These are phyloP conservation scores for Cryptops parisi DNA, from an alignment of 2,888 invertebrate species.

Conservation along the genomic window DNA sequence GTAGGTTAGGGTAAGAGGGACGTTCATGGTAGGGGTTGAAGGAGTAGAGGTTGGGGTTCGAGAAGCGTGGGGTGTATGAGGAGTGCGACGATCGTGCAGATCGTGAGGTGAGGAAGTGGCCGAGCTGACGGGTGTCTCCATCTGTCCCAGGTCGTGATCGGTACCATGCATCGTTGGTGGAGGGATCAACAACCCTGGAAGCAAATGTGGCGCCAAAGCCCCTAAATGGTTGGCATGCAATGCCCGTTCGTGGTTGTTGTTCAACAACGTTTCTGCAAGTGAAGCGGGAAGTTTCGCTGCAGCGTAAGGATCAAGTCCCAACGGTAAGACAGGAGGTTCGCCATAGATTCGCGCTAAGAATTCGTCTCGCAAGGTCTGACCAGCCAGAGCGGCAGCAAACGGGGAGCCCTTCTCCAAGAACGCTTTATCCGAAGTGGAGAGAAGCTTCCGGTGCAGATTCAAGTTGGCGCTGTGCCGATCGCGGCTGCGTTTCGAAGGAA, in stretches of 20 bases:
- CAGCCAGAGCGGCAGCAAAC: conserved; percentile 29
- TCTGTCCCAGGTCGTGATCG: background rate
- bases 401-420: conserved; percentile 30
- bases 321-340: conserved; percentile 38
- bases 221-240: conserved; percentile 33
- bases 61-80: conserved; percentile 4
- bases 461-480: conserved; percentile 85
- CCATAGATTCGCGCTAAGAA: conserved; percentile 62
- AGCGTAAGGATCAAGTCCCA: conserved; percentile 42
- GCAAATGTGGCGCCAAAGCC: conserved; percentile 38
- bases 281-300: conserved; percentile 39
- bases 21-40: background rate
- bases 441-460: conserved; percentile 74
- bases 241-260: conserved; percentile 37
- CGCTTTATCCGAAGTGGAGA: conserved; percentile 46
- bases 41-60: conserved; percentile 8
- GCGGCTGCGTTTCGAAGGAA: conserved; percentile 80
- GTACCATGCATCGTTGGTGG: conserved; percentile 27
- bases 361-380: conserved; percentile 48
- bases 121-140: conserved; percentile 12
- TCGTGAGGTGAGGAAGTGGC: conserved; percentile 17
- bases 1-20: conserved; percentile 36
- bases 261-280: conserved; percentile 37
- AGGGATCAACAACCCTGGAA: conserved; percentile 41
- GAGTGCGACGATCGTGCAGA: conserved; percentile 9